phyloP scores from a whole-genome alignment of 1,140 invertebrate species.

The Polypedilum pembai region DNA sequence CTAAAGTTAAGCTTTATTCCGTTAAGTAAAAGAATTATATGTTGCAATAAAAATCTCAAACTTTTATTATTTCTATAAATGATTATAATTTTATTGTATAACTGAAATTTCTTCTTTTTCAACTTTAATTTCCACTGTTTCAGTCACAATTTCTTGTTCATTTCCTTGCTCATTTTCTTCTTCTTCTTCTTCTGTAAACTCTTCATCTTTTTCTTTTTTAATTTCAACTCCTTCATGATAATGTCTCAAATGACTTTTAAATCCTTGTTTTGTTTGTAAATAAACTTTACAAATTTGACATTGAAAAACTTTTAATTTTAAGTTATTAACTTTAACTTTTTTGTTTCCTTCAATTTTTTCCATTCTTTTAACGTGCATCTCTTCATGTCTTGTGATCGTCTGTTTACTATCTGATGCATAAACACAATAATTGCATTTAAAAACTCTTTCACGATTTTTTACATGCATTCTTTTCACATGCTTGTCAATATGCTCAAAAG shows the following conservation, averaged over 20 bases:
- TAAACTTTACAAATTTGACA: neutral
- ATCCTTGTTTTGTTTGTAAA: neutral
- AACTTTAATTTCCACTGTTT: neutral
- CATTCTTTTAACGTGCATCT: neutral
- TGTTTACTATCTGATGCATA: neutral
- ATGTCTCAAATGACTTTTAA: slow-evolving; percentile 7
- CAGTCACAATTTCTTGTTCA: neutral
- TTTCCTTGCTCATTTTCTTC: neutral
- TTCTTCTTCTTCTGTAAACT: neutral
- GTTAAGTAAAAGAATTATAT: too few relatives aligned
- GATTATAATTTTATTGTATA: neutral
- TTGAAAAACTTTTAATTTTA: neutral
- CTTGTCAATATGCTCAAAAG: slow-evolving; percentile 10
- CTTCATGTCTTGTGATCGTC: neutral
- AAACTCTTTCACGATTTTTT: neutral
- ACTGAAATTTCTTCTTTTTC: neutral
- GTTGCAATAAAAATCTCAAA: neutral
- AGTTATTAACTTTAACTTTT: neutral
- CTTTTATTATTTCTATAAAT: neutral
- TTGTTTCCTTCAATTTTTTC: neutral
- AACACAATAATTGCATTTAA: neutral
- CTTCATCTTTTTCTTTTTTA: neutral
- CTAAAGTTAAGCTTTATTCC: too few relatives aligned
- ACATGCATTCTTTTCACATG: neutral
- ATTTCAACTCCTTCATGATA: neutral